Evolutionary conservation across 1,140 invertebrate genomes (phyloP).

Genomic region (Neoseiulus cucumeris): DNA sequence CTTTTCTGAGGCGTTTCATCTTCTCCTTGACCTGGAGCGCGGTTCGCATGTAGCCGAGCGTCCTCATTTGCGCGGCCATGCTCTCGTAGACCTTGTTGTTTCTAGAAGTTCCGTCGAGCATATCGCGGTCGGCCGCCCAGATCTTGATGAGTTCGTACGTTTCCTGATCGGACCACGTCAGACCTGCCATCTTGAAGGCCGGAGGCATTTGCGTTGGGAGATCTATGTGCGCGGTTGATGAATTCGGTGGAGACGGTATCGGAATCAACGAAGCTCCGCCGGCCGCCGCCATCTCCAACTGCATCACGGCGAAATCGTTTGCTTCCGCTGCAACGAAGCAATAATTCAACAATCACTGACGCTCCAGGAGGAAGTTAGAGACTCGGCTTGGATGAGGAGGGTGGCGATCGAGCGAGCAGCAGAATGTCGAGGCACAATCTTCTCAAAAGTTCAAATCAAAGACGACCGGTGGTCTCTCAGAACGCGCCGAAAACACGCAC

Average conservation of each 20-base stretch:
- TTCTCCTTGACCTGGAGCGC: conserved; percentile 8
- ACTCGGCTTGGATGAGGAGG: too few species aligned
- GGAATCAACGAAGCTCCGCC: not conserved
- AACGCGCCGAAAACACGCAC: too few species aligned
- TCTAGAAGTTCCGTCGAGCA: conserved; percentile 5
- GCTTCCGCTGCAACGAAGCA: too few species aligned
- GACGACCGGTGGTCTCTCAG: too few species aligned
- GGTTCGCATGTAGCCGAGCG: not conserved
- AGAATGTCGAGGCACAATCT: too few species aligned
- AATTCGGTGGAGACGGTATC: conserved; percentile 1
- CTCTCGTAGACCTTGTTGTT: conserved; percentile 7
- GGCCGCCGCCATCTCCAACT: not conserved
- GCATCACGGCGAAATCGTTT: not conserved
- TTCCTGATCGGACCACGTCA: conserved; percentile 9
- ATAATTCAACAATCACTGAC: too few species aligned
- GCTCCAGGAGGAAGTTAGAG: too few species aligned
- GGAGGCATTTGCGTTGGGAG: conserved; percentile 1
- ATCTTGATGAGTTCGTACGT: conserved; percentile 8
- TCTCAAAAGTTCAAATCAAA: too few species aligned
- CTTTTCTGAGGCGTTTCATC: not conserved
- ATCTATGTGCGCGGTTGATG: conserved; percentile 1
- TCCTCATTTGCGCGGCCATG: conserved; percentile 3
- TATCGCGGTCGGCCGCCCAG: conserved; percentile 6
- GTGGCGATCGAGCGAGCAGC: too few species aligned
- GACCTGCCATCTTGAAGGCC: conserved; percentile 4